Evolutionary conservation across 2,113 vertebrate species (phyloP), one percentile per base, ranked within the genome.

Genomic region (Dolichallabes microphthalmus): DNA sequence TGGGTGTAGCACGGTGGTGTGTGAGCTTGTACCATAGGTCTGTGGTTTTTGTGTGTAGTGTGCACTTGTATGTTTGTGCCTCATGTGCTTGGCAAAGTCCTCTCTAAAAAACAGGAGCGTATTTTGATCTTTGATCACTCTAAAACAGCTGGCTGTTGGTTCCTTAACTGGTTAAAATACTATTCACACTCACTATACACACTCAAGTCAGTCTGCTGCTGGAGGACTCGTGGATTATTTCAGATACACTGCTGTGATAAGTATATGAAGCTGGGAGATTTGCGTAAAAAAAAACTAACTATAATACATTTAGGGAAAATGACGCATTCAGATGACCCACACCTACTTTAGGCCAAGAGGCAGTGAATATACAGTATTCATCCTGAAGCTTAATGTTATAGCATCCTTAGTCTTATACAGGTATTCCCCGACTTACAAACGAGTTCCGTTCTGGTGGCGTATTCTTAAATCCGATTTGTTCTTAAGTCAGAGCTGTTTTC

Each of bases 91-190:
- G 39, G 10, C 73, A 50, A 71, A 68, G 71, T 35, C 45, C n/a
- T 35, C 17, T 5, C 8, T 73, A 30, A 3, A 30, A 60, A 45
- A 45, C 45, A 45, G 45, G 5, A 45, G 7, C 8, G 22, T 52
- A 58, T 68, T 85, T 82, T 85, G 73, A 79, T 87, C 52, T 64
- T 27, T 55, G 8, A 53, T 74, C 78, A 8, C 66, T 57, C 30
- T 25, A n/a, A 64, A 88, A 83, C 69, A 82, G 78, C 5, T 78
- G 73, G 71, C 76, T 27, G 50, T 64, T 81, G 32, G 66, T 86
- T n/a, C 64, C 20, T 69, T 27, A 52, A 11, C 27, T 53, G 35
- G 30, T 45, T 83, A 73, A 81, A 69, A 64, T 17, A 30, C 27
- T 39, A 53, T 45, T 73, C n/a, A n/a, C n/a, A 30, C 69, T 87